Base-by-base conservation (phyloP, 1,140 invertebrate species). In the Macrosteles quadrilineatus region DNA sequence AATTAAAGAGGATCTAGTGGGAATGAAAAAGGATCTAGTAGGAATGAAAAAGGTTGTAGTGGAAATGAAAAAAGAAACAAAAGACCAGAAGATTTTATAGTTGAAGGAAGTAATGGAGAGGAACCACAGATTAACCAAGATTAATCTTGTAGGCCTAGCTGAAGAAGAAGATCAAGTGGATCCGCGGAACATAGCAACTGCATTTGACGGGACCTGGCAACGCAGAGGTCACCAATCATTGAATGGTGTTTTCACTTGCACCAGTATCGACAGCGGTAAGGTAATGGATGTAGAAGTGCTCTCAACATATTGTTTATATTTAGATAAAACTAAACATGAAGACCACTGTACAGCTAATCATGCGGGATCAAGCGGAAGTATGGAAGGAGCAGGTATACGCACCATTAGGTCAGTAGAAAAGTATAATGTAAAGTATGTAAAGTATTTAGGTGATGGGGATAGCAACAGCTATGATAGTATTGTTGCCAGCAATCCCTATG, bases 191-290 rank as follows among this genome's bases (percentile, higher is more conserved):
- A 40, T 73, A 27, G 59, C 57, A 64, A 45, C 53, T 40, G 55
- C 69, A 27, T 66, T 73, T 47, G 73, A 74, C 68, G 73, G 69
- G 21, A 62, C 72, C 23, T 74, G 73, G 72, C 70, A 71, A 32
- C 12, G 32, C 2, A 45, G 66, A 30, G 67, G 67, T 25, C 31
- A 59, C 31, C 29, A 59, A 36, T 69, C 67, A 19, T 17, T 59
- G 25, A 69, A 69, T 69, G 50, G 50, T 17, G 43, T 69, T n/a
- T 23, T 69, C 21, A 50, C 50, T 23, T 57, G 50, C 53, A 69
- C 67, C 21, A 59, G 29, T 57, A 29, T 69, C 6, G 67, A 59
- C 36, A 57, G 25, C 23, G 67, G 67, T 23, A 69, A 69, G 25
- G 67, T 69, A 1, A 31, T 69, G 19, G 67, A 69, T 59, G 43